A percentile compares a stretch with the other conserved stretches of the same genome.
phyloP scores from a whole-genome alignment of 2,888 invertebrate genomes.

The Drosophila parthenogenetica region DNA sequence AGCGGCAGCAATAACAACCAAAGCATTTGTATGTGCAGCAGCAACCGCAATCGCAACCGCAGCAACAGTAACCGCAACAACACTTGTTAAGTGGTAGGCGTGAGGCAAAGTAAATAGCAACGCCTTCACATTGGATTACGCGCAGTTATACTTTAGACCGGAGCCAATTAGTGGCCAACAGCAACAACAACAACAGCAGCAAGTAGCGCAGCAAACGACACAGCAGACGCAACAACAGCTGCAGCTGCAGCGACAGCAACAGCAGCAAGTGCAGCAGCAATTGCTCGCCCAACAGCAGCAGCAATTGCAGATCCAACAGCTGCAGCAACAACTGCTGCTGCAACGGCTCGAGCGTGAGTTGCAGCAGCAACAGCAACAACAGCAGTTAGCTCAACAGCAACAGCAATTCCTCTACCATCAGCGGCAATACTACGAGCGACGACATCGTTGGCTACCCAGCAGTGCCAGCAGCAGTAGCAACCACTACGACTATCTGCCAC shows the following conservation, averaged over 20 bases:
- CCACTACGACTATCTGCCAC: conserved; percentile 43
- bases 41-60: conserved; percentile 15
- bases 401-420: conserved; percentile 65
- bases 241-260: conserved; percentile 65
- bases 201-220: conserved; percentile 49
- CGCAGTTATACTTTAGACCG: conserved; percentile 84
- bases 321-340: conserved; percentile 77
- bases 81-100: conserved; percentile 58
- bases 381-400: conserved; percentile 62
- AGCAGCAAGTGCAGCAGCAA: conserved; percentile 76
- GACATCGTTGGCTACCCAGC: conserved; percentile 65
- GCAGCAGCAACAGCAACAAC: conserved; percentile 69
- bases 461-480: conserved; percentile 13
- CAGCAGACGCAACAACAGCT: conserved; percentile 60
- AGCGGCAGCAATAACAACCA: conserved; percentile 10
- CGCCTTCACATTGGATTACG: conserved; percentile 85
- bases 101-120: conserved; percentile 65
- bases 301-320: conserved; percentile 75
- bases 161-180: conserved; percentile 85
- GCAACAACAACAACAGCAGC: conserved; percentile 73
- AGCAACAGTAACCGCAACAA: conserved; percentile 42
- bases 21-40: conserved; percentile 23
- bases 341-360: conserved; percentile 76
- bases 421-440: conserved; percentile 66
- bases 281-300: conserved; percentile 80